Evolutionary conservation across 2,888 invertebrate genomes (phyloP).

Genomic region (Oxystoma pomonae): DNA sequence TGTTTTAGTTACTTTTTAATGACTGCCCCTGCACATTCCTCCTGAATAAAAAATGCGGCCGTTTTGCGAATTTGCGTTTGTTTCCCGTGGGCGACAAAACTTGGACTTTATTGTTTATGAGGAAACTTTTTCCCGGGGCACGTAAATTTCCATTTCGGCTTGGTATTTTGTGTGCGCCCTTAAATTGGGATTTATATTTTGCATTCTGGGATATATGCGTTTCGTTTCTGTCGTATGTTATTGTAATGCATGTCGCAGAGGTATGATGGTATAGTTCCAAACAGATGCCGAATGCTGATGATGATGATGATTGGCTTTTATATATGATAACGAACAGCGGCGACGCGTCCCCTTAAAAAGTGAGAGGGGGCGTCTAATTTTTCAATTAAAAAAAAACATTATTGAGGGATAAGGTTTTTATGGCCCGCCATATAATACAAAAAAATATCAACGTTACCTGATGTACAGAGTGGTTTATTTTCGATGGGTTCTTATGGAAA

Average conservation of each 20-base stretch:
- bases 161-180: background rate
- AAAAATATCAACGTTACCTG: too few species aligned
- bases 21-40: background rate
- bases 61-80: conserved; percentile 3
- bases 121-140: background rate
- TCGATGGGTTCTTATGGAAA: too few species aligned
- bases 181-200: conserved; percentile 4
- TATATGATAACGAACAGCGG: too few species aligned
- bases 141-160: conserved; percentile 4
- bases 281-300: too few species aligned
- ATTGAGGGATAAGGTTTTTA: too few species aligned
- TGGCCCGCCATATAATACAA: too few species aligned
- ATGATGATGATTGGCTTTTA: too few species aligned
- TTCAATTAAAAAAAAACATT: too few species aligned
- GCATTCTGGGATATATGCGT: background rate
- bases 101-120: conserved; percentile 4
- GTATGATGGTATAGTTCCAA: too few species aligned
- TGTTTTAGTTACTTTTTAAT: background rate
- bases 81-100: background rate
- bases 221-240: background rate
- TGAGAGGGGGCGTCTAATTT: too few species aligned
- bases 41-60: conserved; percentile 2
- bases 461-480: too few species aligned
- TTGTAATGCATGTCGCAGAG: background rate
- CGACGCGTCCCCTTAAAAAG: too few species aligned